Percentiles rank a stretch among this genome's conserved stretches.
Conservation (phyloP, 2,888 invertebrate genomes). For the Orthosia cruda region DNA sequence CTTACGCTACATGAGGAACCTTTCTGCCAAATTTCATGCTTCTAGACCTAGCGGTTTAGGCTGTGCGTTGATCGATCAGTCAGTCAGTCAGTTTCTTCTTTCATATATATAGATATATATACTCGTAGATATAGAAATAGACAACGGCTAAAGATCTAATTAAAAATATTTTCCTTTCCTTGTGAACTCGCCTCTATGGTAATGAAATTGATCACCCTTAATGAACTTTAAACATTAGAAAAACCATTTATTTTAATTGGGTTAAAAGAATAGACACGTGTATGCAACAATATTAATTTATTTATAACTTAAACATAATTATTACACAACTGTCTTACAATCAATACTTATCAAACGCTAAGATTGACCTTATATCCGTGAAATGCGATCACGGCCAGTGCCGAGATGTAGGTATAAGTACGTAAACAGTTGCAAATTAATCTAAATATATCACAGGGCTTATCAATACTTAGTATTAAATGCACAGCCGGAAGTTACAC, state of each 20-base stretch:
- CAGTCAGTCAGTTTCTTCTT: no score
- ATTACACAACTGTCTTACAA: conserved; percentile 43
- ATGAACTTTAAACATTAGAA: background rate
- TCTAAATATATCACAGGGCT: conserved; percentile 66
- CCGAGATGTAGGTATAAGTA: conserved; percentile 7
- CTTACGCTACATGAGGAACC: no score
- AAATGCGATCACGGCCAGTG: conserved; percentile 41
- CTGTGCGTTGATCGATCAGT: no score
- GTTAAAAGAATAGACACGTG: conserved; percentile 28
- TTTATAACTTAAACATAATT: conserved; percentile 26
- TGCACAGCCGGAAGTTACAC: conserved; percentile 39
- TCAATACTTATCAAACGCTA: conserved; percentile 9
- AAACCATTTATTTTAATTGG: background rate
- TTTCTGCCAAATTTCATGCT: no score
- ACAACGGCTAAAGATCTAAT: background rate
- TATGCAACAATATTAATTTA: conserved; percentile 19
- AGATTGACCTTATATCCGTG: conserved; percentile 21
- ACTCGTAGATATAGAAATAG: no score
- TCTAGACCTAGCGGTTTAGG: no score
- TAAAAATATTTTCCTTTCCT: background rate
- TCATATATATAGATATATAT: no score
- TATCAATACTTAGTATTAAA: conserved; percentile 61
- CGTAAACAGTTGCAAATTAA: conserved; percentile 49
- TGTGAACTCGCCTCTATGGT: background rate
- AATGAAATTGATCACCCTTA: background rate